Evolutionary conservation across 2,113 vertebrate species (phyloP).

Genomic region (Notarius quadriscutis): DNA sequence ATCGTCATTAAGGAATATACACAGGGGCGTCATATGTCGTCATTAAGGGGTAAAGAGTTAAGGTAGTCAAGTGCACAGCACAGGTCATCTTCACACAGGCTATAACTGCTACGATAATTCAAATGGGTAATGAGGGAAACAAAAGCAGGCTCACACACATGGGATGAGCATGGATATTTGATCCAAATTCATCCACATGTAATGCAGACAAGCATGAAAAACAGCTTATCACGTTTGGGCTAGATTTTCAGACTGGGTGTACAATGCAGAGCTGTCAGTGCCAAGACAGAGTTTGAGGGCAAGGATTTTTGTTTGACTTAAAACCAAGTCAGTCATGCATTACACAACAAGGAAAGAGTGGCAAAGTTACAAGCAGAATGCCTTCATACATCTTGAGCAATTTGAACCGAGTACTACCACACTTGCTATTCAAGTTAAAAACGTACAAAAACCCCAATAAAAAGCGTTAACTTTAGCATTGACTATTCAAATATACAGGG

Average conservation of each 20-base stretch:
- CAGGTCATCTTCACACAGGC: conserved; percentile 51
- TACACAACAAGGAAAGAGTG: background rate
- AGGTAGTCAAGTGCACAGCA: conserved; percentile 62
- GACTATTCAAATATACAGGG: background rate
- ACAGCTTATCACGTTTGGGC: background rate
- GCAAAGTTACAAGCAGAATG: background rate
- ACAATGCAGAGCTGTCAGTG: background rate
- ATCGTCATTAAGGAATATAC: no score
- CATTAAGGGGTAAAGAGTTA: background rate
- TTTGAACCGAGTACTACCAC: background rate
- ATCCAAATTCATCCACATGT: background rate
- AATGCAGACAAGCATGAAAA: background rate
- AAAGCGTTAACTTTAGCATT: no score
- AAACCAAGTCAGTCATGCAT: no score
- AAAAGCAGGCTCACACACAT: background rate
- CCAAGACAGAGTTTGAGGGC: no score
- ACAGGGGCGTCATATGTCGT: no score
- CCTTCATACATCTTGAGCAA: background rate
- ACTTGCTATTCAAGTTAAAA: background rate
- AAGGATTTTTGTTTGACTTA: background rate
- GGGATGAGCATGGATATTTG: background rate
- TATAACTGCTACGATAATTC: conserved; percentile 24
- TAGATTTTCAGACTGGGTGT: background rate
- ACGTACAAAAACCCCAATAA: background rate
- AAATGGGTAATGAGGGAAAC: background rate